phyloP scores from a whole-genome alignment of 2,797 vertebrate genomes.

The Pristis pectinata region DNA sequence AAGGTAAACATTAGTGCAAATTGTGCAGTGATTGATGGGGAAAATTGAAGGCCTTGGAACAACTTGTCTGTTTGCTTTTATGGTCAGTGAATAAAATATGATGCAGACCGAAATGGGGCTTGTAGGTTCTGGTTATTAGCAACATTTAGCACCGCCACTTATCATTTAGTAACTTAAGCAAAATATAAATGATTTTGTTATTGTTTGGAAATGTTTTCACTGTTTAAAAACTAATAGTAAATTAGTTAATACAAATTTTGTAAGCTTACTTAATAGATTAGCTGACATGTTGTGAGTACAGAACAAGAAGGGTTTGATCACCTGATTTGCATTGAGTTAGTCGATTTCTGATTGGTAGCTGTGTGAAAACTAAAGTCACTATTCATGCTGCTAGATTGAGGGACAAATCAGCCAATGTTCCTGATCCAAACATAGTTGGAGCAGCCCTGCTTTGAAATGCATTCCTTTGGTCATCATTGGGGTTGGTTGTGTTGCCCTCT shows the following conservation, averaged over 20 bases:
- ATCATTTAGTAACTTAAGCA: not conserved
- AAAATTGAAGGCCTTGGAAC: not conserved
- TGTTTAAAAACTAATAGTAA: not conserved
- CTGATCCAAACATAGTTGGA: not conserved
- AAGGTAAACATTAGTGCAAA: slow-evolving; percentile 58
- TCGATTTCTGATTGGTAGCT: not conserved
- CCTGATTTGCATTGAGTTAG: not conserved
- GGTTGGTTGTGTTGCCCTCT: not conserved
- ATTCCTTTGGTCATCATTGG: not conserved
- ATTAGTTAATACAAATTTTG: not conserved
- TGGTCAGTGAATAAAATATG: not conserved
- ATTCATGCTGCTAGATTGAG: not conserved
- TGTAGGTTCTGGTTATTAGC: not conserved
- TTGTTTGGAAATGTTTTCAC: not conserved
- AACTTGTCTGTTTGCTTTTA: not conserved
- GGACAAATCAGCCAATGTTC: not conserved
- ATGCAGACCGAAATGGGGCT: no score
- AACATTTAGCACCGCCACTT: not conserved
- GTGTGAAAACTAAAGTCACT: not conserved
- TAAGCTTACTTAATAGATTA: not conserved
- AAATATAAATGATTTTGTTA: not conserved
- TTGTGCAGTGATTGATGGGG: not conserved
- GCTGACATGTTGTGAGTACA: not conserved
- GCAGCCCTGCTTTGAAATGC: not conserved
- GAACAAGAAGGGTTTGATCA: not conserved